Conservation (phyloP, 1,140 invertebrate species). For the Drusus annulatus region DNA sequence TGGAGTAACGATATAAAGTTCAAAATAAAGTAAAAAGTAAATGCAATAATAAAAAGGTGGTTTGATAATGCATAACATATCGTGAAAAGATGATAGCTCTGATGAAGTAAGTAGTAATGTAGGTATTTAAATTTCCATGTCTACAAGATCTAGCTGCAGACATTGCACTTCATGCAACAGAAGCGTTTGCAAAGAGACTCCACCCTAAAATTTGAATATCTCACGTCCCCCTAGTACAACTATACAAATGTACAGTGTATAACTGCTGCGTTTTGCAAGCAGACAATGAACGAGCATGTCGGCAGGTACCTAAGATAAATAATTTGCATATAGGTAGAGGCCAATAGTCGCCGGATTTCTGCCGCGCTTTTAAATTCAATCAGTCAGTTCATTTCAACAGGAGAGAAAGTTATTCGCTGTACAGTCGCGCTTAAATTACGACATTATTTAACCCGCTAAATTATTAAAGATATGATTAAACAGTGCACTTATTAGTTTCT, state of each 20-base stretch:
- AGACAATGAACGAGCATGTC: slow-evolving; percentile 54
- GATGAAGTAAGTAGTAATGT: not conserved
- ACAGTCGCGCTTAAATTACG: slow-evolving; percentile 29
- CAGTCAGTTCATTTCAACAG: slow-evolving; percentile 36
- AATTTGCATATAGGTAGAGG: slow-evolving; percentile 51
- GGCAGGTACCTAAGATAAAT: slow-evolving; percentile 52
- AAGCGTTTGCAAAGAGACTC: slow-evolving; percentile 55
- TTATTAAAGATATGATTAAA: slow-evolving; percentile 31
- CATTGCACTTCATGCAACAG: slow-evolving; percentile 57
- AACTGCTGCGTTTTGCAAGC: slow-evolving; percentile 55
- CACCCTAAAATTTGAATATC: slow-evolving; percentile 53
- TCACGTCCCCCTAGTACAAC: slow-evolving; percentile 40
- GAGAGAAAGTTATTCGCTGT: slow-evolving; percentile 37
- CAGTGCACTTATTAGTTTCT: slow-evolving; percentile 45
- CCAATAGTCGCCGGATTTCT: slow-evolving; percentile 45
- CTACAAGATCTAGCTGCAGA: slow-evolving; percentile 55
- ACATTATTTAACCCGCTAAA: slow-evolving; percentile 4
- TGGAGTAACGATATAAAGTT: too few species aligned
- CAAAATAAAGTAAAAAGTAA: too few species aligned
- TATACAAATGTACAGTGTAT: not conserved
- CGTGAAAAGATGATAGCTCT: not conserved
- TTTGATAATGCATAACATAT: not conserved
- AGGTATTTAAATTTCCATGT: not conserved
- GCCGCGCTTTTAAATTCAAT: slow-evolving; percentile 47
- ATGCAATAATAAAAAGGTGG: too few species aligned